Evolutionary conservation across 1,140 invertebrate genomes (phyloP).

Genomic region (Heliconius himera): DNA sequence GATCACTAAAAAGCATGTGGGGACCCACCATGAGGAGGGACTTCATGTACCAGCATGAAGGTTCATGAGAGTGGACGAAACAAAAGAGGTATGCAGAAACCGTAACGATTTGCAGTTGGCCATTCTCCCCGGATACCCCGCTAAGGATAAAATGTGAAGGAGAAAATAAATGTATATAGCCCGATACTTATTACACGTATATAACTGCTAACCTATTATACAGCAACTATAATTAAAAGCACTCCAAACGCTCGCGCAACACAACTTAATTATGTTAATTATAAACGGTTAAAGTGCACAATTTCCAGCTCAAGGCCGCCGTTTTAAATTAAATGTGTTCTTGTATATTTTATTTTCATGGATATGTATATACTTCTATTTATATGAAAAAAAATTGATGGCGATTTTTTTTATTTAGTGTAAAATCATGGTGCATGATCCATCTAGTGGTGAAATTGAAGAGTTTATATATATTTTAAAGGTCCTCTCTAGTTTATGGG

Average conservation of each 20-base stretch:
- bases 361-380: neutral
- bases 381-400: neutral
- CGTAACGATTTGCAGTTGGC: too few species aligned
- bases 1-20: too few species aligned
- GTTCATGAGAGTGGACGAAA: too few species aligned
- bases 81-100: too few species aligned
- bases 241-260: slow-evolving; percentile 7
- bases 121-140: too few species aligned
- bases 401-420: neutral
- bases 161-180: neutral
- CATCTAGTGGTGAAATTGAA: too few species aligned
- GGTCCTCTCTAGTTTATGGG: too few species aligned
- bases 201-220: neutral
- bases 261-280: slow-evolving; percentile 9
- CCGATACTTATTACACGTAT: neutral
- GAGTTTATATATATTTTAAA: too few species aligned
- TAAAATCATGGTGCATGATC: too few species aligned
- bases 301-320: slow-evolving; percentile 6
- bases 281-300: slow-evolving; percentile 12
- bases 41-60: too few species aligned
- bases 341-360: neutral
- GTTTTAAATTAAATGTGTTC: neutral
- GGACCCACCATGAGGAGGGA: too few species aligned
- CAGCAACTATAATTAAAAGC: slow-evolving; percentile 2
- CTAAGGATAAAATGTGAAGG: too few species aligned